Percentiles rank a stretch among this genome's conserved stretches.
phyloP scores from a whole-genome alignment of 2,888 invertebrate species.

The Glyphotaelius pellucidus region DNA sequence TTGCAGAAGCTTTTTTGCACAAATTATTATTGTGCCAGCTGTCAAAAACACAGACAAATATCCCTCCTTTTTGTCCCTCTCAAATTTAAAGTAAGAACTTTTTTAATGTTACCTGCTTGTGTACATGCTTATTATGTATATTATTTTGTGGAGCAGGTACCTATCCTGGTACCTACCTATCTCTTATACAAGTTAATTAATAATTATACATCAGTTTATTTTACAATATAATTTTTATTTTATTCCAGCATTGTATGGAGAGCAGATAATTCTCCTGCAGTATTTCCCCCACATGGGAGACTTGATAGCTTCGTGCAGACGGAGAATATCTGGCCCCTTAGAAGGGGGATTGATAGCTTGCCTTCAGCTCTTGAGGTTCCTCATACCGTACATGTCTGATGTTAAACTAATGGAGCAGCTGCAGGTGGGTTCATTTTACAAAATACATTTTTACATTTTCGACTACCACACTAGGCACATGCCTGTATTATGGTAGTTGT shows the following conservation, averaged over 20 bases:
- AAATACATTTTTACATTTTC: not conserved
- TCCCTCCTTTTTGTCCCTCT: too few relatives aligned
- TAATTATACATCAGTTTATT: not conserved
- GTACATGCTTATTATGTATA: too few relatives aligned
- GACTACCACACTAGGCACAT: too few relatives aligned
- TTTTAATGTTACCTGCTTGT: too few relatives aligned
- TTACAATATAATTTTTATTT: not conserved
- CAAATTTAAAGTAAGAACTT: too few relatives aligned
- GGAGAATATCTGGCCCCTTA: slow-evolving; percentile 87
- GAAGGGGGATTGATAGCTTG: slow-evolving; percentile 94
- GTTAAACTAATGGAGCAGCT: slow-evolving; percentile 91
- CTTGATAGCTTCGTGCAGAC: slow-evolving; percentile 87
- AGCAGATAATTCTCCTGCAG: slow-evolving; percentile 91
- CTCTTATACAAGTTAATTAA: too few relatives aligned
- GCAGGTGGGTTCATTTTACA: slow-evolving; percentile 77
- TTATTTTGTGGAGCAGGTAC: too few relatives aligned
- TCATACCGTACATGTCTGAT: slow-evolving; percentile 90
- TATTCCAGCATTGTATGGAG: slow-evolving; percentile 87
- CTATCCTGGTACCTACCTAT: too few relatives aligned
- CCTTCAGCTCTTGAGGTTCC: slow-evolving; percentile 86
- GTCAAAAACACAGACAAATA: too few relatives aligned
- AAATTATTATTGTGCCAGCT: too few relatives aligned
- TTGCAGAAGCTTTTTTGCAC: too few relatives aligned
- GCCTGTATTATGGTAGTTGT: too few relatives aligned
- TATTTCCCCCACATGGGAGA: slow-evolving; percentile 94